Evolutionary conservation across 2,888 invertebrate species (phyloP), one percentile per base, ranked within the genome.

Genomic region (Philereme vetulata): DNA sequence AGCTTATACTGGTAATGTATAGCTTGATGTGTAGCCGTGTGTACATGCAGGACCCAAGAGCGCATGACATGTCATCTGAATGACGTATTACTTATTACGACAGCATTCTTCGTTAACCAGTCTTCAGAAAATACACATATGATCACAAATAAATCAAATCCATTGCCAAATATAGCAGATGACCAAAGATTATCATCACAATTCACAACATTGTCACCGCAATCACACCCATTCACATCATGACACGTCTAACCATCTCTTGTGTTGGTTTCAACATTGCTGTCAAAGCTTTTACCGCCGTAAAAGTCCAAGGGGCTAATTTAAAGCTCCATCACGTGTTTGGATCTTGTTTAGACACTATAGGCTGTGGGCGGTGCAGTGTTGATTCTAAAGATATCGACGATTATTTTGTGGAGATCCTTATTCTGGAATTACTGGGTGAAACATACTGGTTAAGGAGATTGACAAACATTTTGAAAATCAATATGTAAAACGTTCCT

Each of bases 241-340:
- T 70, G 72, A 78, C 75, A 74, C 72, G 76, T 77, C 75, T 72
- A 61, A 61, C 51, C 61, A 61, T 63, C 72, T 70, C 63, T 64
- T 75, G 69, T 67, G 72, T 74, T 73, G 75, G 74, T 80, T 76
- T 76, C 75, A 77, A 81, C 77, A 78, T 74, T 84, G 73, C 72
- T 83, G 86, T 86, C 87, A 85, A 85, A 86, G 81, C 21, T 21
- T 83, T 78, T 32, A 70, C 69, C 73, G 72, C 83, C 77, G 78
- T 86, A 85, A 88, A 86, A 79, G 83, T 86, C 85, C 68, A 73
- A 72, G 73, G 68, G 77, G 79, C 74, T 88, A 84, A 88, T 88
- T 85, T 88, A 87, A 74, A 80, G 72, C 75, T 71, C 80, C 79
- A 81, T 88, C 84, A 80, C 69, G 75, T 74, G 76, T 73, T 80